Percentiles rank a stretch among this genome's conserved stretches.
phyloP scores from a whole-genome alignment of 2,797 vertebrate species.

The Pseudochirops cupreus region DNA sequence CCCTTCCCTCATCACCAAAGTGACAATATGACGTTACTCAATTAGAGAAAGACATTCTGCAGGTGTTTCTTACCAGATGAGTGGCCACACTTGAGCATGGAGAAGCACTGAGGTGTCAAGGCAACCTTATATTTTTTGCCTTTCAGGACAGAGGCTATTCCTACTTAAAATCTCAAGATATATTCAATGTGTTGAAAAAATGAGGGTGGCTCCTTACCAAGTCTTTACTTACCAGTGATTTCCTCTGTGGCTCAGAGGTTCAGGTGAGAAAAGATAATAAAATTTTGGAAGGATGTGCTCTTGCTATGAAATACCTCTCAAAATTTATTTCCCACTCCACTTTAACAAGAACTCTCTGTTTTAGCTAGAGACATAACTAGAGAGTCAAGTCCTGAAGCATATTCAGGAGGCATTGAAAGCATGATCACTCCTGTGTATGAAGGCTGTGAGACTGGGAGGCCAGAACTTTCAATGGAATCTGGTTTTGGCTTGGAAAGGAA shows the following conservation, averaged over 20 bases:
- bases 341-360: background rate
- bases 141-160: background rate
- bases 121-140: background rate
- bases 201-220: background rate
- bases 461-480: background rate
- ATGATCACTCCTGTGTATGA: background rate
- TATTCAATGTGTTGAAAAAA: background rate
- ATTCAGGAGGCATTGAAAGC: background rate
- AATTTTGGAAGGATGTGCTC: background rate
- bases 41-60: background rate
- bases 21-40: background rate
- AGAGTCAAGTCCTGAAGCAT: background rate
- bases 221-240: background rate
- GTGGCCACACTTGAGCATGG: background rate
- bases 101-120: background rate
- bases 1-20: background rate
- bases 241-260: background rate
- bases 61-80: background rate
- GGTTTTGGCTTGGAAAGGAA: background rate
- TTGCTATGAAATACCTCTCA: background rate
- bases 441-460: background rate
- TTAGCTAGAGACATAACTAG: background rate
- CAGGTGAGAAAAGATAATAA: background rate
- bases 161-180: background rate
- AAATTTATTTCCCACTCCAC: background rate